These are phyloP conservation scores for Rhombomys opimus DNA, from an alignment of 2,113 vertebrate genomes.

Conservation along the genomic window DNA sequence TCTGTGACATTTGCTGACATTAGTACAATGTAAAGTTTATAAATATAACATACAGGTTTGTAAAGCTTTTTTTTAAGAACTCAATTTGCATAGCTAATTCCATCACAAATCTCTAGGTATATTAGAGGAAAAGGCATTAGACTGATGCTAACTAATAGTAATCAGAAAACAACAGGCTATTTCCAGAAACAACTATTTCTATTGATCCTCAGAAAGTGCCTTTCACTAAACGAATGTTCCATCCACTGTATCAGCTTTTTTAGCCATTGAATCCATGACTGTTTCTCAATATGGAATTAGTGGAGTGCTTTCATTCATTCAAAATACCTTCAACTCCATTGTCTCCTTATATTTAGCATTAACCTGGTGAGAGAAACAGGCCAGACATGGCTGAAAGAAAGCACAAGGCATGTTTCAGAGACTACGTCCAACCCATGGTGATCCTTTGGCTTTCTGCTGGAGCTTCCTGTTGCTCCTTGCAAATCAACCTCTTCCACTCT, in stretches of 20 bases:
- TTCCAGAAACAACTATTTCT: slow-evolving; percentile 72
- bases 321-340: neutral
- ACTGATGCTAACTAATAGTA: slow-evolving; percentile 41
- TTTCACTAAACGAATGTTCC: slow-evolving; percentile 27
- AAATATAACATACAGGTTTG: slow-evolving; percentile 83
- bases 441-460: neutral
- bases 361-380: neutral
- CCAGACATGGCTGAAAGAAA: neutral
- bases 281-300: slow-evolving; percentile 10
- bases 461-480: neutral
- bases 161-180: slow-evolving; percentile 67
- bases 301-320: slow-evolving; percentile 24
- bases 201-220: slow-evolving; percentile 40
- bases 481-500: neutral
- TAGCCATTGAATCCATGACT: neutral
- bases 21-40: slow-evolving; percentile 85
- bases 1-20: slow-evolving; percentile 85
- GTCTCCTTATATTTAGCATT: slow-evolving; percentile 21
- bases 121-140: slow-evolving; percentile 57
- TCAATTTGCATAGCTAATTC: slow-evolving; percentile 83
- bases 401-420: neutral
- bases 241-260: neutral
- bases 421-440: neutral
- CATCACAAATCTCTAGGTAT: slow-evolving; percentile 76
- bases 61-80: slow-evolving; percentile 70